Evolutionary conservation across 35 echinoderm and acorn worm species (phyloP), one percentile per base, ranked within the genome.

Genomic region (Heliocidaris erythrogramma): DNA sequence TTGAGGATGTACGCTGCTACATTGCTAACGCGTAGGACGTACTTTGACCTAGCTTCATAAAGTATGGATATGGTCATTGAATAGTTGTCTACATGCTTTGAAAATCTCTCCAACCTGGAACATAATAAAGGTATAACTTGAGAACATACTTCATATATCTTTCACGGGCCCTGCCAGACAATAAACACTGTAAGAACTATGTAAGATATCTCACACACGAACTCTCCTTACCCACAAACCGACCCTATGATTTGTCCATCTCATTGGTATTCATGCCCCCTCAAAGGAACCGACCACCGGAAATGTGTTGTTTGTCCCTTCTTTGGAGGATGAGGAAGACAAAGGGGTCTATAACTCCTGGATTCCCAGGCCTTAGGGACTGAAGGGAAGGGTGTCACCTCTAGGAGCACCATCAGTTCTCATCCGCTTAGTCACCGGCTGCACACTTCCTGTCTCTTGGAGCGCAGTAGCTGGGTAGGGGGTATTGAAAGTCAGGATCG

Each of bases 321-420:
- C 27, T 21, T n/a, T 78, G 21, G 65, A 56, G 14, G 52, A 56
- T 56, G 52, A 56, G 52, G 65, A 78, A 78, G 65, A 78, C 65
- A 78, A 78, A 78, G 65, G 65, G 65, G 65, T 78, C 3, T 78
- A 18, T 18, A 8, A 78, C 65, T 78, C 65, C 65, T 78, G 17
- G 65, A 78, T 78, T 24, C 65, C 65, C 65, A 78, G 65, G 65
- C 65, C 21, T 78, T n/a, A 7, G 27, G 27, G 65, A 78, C 65
- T n/a, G 65, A 78, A 78, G 65, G 65, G 65, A 78, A 78, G 65
- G 65, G 65, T 78, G 65, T 78, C 65, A 78, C 65, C 65, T 78
- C 21, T n/a, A 78, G 65, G 65, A 18, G 65, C 21, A 78, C 65
- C 65, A 78, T 78, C 65, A 78, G 65, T 78, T 27, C 27, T 27